Evolutionary conservation across 2,888 invertebrate genomes (phyloP).

Genomic region (Odontocerum albicorne): DNA sequence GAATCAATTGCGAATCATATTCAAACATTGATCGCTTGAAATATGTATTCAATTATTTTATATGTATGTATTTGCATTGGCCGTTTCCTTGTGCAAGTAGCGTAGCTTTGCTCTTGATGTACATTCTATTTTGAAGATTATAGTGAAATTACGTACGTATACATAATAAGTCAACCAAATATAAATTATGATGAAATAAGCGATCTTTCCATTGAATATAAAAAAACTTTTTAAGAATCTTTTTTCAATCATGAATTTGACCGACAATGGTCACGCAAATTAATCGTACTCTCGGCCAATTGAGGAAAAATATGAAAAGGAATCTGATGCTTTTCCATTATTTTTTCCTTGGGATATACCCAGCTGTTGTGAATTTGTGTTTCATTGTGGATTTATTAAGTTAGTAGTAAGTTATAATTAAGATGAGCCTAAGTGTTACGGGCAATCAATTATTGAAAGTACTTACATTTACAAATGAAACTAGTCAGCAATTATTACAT

Average conservation of each 20-base stretch:
- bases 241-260: not conserved
- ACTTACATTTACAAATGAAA: constrained; percentile 57
- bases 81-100: constrained; percentile 34
- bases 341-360: constrained; percentile 25
- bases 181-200: constrained; percentile 17
- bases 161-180: constrained; percentile 14
- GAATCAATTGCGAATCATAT: constrained; percentile 25
- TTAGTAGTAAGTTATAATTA: constrained; percentile 34
- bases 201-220: constrained; percentile 4
- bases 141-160: constrained; percentile 16
- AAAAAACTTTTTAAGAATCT: not conserved
- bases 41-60: constrained; percentile 31
- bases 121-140: constrained; percentile 23
- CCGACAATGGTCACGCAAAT: not conserved
- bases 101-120: constrained; percentile 32
- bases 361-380: constrained; percentile 34
- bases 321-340: constrained; percentile 21
- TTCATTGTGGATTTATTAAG: constrained; percentile 31
- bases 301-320: constrained; percentile 16
- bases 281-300: constrained; percentile 15
- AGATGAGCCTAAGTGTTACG: constrained; percentile 40
- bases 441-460: constrained; percentile 56
- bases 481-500: constrained; percentile 58
- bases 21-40: constrained; percentile 26
- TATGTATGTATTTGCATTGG: constrained; percentile 34